Conservation (phyloP, 2,797 vertebrate genomes). For the Loriculus beryllinus region DNA sequence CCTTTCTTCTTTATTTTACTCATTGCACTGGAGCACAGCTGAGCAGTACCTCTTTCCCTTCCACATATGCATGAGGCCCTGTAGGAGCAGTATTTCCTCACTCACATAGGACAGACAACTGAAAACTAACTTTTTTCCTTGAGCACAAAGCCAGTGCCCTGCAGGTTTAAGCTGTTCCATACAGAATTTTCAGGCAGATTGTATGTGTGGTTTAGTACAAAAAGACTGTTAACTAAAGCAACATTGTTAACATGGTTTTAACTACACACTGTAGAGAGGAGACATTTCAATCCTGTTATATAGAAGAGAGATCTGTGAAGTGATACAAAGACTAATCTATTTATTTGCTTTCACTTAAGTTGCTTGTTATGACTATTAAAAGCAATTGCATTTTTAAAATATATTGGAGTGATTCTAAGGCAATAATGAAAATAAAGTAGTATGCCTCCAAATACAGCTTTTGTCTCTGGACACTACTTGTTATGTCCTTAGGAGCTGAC, state of each 20-base stretch:
- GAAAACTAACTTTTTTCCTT: background rate
- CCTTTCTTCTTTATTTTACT: background rate
- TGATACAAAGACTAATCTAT: background rate
- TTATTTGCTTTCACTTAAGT: background rate
- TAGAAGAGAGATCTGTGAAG: background rate
- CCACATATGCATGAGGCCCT: accelerated
- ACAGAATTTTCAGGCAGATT: background rate
- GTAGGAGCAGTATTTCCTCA: background rate
- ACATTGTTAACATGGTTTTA: background rate
- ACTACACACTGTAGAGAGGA: background rate
- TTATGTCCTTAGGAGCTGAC: background rate
- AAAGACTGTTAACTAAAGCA: background rate
- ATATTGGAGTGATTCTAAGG: background rate
- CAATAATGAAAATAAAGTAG: background rate
- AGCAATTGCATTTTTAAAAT: background rate
- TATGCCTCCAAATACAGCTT: background rate
- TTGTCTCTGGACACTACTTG: background rate
- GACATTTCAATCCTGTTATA: background rate
- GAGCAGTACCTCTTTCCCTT: background rate
- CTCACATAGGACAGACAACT: background rate
- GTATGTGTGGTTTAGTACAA: background rate
- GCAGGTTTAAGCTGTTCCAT: background rate
- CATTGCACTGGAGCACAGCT: background rate
- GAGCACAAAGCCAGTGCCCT: background rate
- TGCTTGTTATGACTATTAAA: background rate